phyloP scores from a whole-genome alignment of 2,113 vertebrate genomes.

The Poeciliopsis occidentalis region DNA sequence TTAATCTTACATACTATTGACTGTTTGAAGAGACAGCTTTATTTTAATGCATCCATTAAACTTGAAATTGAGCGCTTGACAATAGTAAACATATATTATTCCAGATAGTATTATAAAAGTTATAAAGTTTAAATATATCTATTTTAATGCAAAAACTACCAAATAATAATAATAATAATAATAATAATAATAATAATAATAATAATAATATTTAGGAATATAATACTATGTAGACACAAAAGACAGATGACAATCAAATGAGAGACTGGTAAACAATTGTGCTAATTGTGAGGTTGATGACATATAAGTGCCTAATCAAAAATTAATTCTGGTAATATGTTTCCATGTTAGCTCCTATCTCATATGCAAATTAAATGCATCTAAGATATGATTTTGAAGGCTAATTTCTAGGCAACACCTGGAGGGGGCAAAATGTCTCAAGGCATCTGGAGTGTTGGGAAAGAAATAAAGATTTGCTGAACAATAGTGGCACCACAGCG shows the following conservation, averaged over 20 bases:
- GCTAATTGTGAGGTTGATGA: not conserved
- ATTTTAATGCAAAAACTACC: no score
- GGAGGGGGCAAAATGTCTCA: constrained; percentile 8
- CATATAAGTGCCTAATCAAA: not conserved
- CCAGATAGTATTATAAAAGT: no score
- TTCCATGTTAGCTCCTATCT: not conserved
- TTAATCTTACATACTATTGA: no score
- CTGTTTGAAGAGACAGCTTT: no score
- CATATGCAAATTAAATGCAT: not conserved
- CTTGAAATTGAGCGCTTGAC: no score
- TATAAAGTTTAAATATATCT: no score
- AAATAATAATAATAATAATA: no score
- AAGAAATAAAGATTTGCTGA: constrained; percentile 4
- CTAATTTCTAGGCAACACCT: not conserved
- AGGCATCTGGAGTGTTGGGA: constrained; percentile 9
- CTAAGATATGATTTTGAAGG: not conserved
- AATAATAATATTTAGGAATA: no score
- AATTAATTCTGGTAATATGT: not conserved
- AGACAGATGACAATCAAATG: not conserved
- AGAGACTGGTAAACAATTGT: not conserved
- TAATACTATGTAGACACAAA: no score
- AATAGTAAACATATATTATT: no score
- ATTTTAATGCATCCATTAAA: no score
- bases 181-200: no score
- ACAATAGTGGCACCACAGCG: not conserved